Evolutionary conservation across 2,888 invertebrate genomes (phyloP).

Genomic region (Masnerella sp.): DNA sequence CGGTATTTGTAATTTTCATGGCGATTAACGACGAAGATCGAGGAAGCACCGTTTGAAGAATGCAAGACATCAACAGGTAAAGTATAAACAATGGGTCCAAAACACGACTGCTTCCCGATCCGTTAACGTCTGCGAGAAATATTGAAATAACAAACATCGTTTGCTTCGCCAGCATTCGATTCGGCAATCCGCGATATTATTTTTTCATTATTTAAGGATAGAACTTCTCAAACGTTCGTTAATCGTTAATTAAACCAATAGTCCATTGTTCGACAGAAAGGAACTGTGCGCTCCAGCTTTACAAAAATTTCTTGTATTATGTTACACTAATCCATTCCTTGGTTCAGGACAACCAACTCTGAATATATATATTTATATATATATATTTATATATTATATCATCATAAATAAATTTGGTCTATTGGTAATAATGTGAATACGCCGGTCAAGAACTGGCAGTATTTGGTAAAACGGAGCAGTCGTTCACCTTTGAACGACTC

Average conservation of each 20-base stretch:
- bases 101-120: constrained; percentile 24
- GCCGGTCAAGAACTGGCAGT: constrained; percentile 76
- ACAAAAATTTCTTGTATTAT: constrained; percentile 73
- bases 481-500: no score
- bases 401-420: constrained; percentile 78
- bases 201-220: constrained; percentile 17
- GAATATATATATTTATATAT: constrained; percentile 63
- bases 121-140: constrained; percentile 3
- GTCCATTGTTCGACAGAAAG: constrained; percentile 62
- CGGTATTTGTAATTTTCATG: constrained; percentile 10
- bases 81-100: neutral
- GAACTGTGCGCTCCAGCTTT: constrained; percentile 75
- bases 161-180: neutral
- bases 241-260: constrained; percentile 18
- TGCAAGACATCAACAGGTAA: neutral
- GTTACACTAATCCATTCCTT: constrained; percentile 74
- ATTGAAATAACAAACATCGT: constrained; percentile 26
- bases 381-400: constrained; percentile 72
- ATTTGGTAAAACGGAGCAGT: constrained; percentile 72
- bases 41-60: constrained; percentile 29
- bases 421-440: constrained; percentile 77
- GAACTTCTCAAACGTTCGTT: constrained; percentile 1
- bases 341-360: constrained; percentile 74
- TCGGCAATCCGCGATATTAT: neutral
- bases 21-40: constrained; percentile 16